phyloP scores from a whole-genome alignment of 1,140 invertebrate genomes.

The Fopius arisanus region DNA sequence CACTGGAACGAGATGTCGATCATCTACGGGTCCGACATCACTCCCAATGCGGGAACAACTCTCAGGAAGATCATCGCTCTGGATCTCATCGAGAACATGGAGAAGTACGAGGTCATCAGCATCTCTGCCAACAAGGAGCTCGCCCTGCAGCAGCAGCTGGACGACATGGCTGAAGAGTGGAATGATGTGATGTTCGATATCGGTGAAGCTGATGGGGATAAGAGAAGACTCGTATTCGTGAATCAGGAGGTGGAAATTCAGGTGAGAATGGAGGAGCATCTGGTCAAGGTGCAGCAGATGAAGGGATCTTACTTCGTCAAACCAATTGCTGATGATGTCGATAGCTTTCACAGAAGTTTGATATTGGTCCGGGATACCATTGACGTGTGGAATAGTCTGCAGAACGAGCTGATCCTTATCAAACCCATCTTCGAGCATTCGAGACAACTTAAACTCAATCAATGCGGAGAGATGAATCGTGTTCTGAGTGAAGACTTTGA shows the following conservation, averaged over 20 bases:
- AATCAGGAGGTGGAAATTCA: slow-evolving; percentile 69
- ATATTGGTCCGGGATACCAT: slow-evolving; percentile 67
- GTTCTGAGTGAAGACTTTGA: neutral
- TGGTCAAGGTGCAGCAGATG: slow-evolving; percentile 73
- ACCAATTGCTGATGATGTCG: slow-evolving; percentile 68
- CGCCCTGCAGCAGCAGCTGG: slow-evolving; percentile 67
- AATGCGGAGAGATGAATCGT: neutral
- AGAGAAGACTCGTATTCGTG: slow-evolving; percentile 55
- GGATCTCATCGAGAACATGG: slow-evolving; percentile 69
- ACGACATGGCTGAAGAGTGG: slow-evolving; percentile 74
- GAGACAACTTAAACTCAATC: neutral
- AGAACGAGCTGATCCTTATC: slow-evolving; percentile 37
- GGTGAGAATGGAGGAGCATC: slow-evolving; percentile 72
- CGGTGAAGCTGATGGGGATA: slow-evolving; percentile 58
- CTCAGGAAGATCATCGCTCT: slow-evolving; percentile 70
- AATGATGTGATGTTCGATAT: slow-evolving; percentile 65
- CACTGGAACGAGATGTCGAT: slow-evolving; percentile 78
- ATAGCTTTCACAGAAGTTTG: slow-evolving; percentile 69
- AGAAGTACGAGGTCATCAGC: slow-evolving; percentile 72
- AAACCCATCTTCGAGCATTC: slow-evolving; percentile 19
- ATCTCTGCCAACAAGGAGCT: slow-evolving; percentile 75
- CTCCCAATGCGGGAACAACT: slow-evolving; percentile 72
- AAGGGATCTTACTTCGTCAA: slow-evolving; percentile 74
- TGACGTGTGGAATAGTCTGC: slow-evolving; percentile 70
- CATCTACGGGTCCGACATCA: slow-evolving; percentile 71